Evolutionary conservation across 2,888 invertebrate species (phyloP), one percentile per base, ranked within the genome.

Genomic region (Tipula confusa): DNA sequence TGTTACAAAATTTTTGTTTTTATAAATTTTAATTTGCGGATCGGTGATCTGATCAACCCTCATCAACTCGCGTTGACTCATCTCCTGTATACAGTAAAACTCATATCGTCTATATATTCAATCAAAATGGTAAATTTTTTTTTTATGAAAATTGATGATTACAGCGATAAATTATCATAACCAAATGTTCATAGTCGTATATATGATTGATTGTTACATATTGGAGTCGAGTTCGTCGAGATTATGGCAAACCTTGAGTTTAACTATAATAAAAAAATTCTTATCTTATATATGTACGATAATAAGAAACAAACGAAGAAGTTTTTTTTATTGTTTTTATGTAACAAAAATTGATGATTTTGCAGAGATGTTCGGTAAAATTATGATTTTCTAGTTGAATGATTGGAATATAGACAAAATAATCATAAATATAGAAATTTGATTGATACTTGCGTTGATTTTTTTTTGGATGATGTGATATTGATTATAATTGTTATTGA

Each of bases 81-180:
- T 64, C 64, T 24, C 64, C 9, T 24, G 2, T 64, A 64, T 1
- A n/a, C n/a, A n/a, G n/a, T n/a, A 18, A 24, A 7, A 64, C 24
- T 2, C 24, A 43, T 43, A 15, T 43, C 15, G 43, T 36, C n/a
- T 15, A 4, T 15, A 43, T 15, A 43, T 15, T 15, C 15, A 43
- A 43, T 43, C 64, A 64, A 64, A 64, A 64, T 64, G 64, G 64
- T 64, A 43, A 43, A 43, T 15, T 43, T 15, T 43, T 43, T 64
- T 48, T 64, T 64, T 64, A 64, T 64, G 64, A 64, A 64, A 64
- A 64, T 64, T 64, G 64, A 64, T 64, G 64, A 64, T 64, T 64
- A 64, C 64, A 9, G 64, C 64, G 64, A 64, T 24, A 64, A 64
- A 64, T 64, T 64, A 64, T 64, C 64, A 64, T 64, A 64, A 24